Percentiles rank a stretch among this genome's conserved stretches.
These are phyloP conservation scores for Heliconius eleuchia DNA, from an alignment of 1,140 invertebrate species.

Conservation along the genomic window DNA sequence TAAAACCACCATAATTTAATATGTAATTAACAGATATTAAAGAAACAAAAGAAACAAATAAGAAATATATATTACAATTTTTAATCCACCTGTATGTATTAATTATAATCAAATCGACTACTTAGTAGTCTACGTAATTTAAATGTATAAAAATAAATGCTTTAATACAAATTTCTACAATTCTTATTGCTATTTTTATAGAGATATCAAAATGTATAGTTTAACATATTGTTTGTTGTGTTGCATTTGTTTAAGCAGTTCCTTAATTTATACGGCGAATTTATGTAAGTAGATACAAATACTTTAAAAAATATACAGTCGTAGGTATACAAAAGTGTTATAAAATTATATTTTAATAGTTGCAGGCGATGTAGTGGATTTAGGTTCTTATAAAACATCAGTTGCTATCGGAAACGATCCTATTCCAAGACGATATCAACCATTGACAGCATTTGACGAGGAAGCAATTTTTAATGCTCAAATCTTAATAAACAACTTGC, in stretches of 20 bases:
- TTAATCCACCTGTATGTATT: not conserved
- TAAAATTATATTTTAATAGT: slow-evolving; percentile 1
- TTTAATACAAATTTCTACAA: not conserved
- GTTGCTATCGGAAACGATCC: not conserved
- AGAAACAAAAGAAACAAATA: too few species aligned
- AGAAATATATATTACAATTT: not conserved
- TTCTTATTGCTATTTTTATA: not conserved
- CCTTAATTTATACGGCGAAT: not conserved
- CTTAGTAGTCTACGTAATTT: not conserved
- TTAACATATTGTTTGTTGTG: not conserved
- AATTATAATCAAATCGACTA: not conserved
- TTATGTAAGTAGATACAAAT: not conserved
- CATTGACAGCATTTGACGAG: not conserved
- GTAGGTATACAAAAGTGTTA: too few species aligned
- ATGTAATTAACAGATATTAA: too few species aligned
- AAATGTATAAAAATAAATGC: not conserved
- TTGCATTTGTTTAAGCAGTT: not conserved
- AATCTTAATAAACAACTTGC: slow-evolving; percentile 14
- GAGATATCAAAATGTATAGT: not conserved
- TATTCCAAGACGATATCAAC: not conserved
- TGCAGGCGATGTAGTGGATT: not conserved
- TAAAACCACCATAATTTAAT: too few species aligned
- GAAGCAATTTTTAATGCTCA: slow-evolving; percentile 8
- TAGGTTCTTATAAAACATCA: not conserved
- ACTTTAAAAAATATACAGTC: not conserved